These are phyloP conservation scores for Aphelenchoides avenae DNA, from an alignment of 1,140 invertebrate species.

Conservation along the genomic window DNA sequence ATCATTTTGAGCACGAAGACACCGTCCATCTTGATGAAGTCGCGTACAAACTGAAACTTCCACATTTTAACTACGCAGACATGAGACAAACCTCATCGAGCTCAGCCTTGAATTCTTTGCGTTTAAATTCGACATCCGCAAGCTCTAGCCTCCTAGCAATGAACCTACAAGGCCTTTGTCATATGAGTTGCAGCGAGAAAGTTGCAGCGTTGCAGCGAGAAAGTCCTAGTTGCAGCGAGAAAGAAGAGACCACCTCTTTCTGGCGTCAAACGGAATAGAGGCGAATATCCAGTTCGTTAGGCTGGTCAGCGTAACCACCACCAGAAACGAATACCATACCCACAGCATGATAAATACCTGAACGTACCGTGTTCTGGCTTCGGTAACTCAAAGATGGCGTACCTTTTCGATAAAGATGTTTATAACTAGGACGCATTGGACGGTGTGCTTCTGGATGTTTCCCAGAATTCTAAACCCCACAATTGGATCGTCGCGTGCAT, in stretches of 20 bases:
- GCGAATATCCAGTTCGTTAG: constrained; percentile 46
- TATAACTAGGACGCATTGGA: constrained; percentile 61
- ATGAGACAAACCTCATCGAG: constrained; percentile 16
- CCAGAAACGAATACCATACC: constrained; percentile 64
- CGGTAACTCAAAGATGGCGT: neutral
- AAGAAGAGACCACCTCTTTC: constrained; percentile 22
- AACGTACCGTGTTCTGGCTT: constrained; percentile 5
- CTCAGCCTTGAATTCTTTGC: neutral
- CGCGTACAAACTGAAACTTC: constrained; percentile 47
- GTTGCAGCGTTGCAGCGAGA: neutral
- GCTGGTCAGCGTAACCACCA: constrained; percentile 60
- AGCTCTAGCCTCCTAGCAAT: constrained; percentile 54
- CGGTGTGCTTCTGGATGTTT: constrained; percentile 60
- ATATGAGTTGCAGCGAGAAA: constrained; percentile 10
- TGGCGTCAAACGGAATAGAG: constrained; percentile 49
- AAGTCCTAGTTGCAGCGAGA: neutral
- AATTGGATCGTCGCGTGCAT: neutral
- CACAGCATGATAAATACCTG: constrained; percentile 62
- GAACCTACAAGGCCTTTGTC: constrained; percentile 40
- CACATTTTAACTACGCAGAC: constrained; percentile 11
- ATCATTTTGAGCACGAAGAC: constrained; percentile 55
- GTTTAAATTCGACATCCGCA: constrained; percentile 55
- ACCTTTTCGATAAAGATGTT: constrained; percentile 62
- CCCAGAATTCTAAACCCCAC: constrained; percentile 62
- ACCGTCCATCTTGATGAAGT: constrained; percentile 55